A percentile compares a stretch with the other conserved stretches of the same genome.
phyloP scores from a whole-genome alignment of 1,140 invertebrate species.

The Trinorchestia longiramus region DNA sequence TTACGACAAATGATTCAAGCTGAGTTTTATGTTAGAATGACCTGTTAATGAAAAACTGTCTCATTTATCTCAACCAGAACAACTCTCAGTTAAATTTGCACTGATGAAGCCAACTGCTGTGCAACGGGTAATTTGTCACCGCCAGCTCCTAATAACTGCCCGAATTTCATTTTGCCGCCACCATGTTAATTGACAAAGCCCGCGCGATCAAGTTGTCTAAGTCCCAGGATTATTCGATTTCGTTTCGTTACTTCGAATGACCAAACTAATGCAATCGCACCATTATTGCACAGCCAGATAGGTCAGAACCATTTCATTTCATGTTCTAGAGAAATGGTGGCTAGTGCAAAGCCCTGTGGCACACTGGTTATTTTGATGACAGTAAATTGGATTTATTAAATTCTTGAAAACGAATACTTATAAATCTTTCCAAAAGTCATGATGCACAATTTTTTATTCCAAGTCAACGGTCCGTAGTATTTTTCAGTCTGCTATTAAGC shows the following conservation, averaged over 20 bases:
- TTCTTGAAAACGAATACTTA: not conserved
- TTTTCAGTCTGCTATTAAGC: too few species aligned
- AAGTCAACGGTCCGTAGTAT: too few species aligned
- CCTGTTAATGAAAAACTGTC: not conserved
- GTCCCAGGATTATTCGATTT: slow-evolving; percentile 39
- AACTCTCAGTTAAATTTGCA: not conserved
- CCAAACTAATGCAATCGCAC: slow-evolving; percentile 38
- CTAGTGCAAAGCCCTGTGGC: not conserved
- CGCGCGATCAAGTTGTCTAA: slow-evolving; percentile 51
- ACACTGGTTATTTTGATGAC: not conserved
- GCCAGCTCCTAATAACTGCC: slow-evolving; percentile 49
- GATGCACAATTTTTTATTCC: too few species aligned
- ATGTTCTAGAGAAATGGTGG: not conserved
- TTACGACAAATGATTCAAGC: not conserved
- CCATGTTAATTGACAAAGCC: slow-evolving; percentile 51
- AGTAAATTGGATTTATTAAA: not conserved
- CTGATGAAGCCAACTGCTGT: slow-evolving; percentile 32
- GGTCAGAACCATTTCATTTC: not conserved
- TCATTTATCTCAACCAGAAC: not conserved
- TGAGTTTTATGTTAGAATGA: not conserved
- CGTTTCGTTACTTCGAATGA: slow-evolving; percentile 45
- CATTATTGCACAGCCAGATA: not conserved
- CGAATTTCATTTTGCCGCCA: slow-evolving; percentile 46
- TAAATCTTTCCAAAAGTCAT: not conserved
- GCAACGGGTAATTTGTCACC: slow-evolving; percentile 34